These are phyloP conservation scores for Cremastinae sp. DNA, from an alignment of 2,888 invertebrate species.

Conservation along the genomic window DNA sequence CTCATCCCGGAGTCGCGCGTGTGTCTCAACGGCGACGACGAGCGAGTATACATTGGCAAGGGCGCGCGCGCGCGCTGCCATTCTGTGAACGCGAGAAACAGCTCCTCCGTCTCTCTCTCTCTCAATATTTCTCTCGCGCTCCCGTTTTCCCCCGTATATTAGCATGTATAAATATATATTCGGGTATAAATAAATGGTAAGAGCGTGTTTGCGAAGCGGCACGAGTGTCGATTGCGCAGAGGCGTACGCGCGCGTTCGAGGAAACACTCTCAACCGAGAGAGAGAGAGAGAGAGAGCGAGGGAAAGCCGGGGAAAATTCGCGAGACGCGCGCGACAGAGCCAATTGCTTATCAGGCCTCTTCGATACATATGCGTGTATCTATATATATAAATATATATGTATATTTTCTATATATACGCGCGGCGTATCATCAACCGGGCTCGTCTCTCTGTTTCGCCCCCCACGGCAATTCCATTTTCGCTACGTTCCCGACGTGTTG, in stretches of 20 bases:
- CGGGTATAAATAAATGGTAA: slow-evolving; percentile 12
- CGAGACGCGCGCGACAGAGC: slow-evolving; percentile 45
- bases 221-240: slow-evolving; percentile 55
- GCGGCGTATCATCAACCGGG: slow-evolving; percentile 10
- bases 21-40: slow-evolving; percentile 20
- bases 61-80: slow-evolving; percentile 30
- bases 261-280: slow-evolving; percentile 21
- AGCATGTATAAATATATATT: background rate
- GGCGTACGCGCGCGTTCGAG: slow-evolving; percentile 46
- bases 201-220: background rate
- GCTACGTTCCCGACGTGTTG: background rate
- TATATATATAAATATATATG: background rate
- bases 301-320: too few relatives aligned
- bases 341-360: slow-evolving; percentile 47
- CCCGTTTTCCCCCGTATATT: background rate
- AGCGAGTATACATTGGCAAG: slow-evolving; percentile 39
- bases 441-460: slow-evolving; percentile 9
- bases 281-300: slow-evolving; percentile 48
- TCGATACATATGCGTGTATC: slow-evolving; percentile 14
- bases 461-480: background rate
- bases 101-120: too few relatives aligned
- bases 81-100: slow-evolving; percentile 12
- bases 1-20: slow-evolving; percentile 18
- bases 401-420: slow-evolving; percentile 20
- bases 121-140: too few relatives aligned